phyloP scores from a whole-genome alignment of 2,797 vertebrate genomes.

The Neosilurus mollespiculum region DNA sequence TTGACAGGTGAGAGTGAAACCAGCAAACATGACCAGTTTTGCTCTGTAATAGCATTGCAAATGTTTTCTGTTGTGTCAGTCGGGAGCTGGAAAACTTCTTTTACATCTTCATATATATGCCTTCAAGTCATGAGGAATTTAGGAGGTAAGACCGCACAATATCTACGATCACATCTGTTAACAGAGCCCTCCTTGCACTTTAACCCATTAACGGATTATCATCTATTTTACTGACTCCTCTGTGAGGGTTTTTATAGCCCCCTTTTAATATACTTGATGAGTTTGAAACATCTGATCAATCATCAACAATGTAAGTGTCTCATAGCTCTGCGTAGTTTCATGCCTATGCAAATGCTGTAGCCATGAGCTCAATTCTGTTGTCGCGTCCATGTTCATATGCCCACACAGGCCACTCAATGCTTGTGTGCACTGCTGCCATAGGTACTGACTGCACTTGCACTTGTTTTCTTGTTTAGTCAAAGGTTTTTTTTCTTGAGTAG shows the following conservation, averaged over 20 bases:
- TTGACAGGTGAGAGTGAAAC: not conserved
- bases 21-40: not conserved
- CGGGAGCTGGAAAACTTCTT: not conserved
- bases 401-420: too few species aligned
- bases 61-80: not conserved
- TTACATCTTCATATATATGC: not conserved
- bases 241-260: too few species aligned
- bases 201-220: not conserved
- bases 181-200: too few species aligned
- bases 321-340: not conserved
- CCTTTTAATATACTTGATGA: not conserved
- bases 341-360: too few species aligned
- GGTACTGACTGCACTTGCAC: too few species aligned
- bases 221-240: not conserved
- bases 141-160: not conserved
- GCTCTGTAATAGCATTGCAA: not conserved
- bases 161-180: too few species aligned
- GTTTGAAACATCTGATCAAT: not conserved
- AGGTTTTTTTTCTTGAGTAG: too few species aligned
- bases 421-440: too few species aligned
- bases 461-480: too few species aligned
- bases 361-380: too few species aligned
- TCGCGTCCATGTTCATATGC: too few species aligned
- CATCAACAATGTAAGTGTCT: not conserved
- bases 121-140: not conserved